Base-by-base conservation (phyloP, 2,797 vertebrate species). In the Aulostomus chinensis region DNA sequence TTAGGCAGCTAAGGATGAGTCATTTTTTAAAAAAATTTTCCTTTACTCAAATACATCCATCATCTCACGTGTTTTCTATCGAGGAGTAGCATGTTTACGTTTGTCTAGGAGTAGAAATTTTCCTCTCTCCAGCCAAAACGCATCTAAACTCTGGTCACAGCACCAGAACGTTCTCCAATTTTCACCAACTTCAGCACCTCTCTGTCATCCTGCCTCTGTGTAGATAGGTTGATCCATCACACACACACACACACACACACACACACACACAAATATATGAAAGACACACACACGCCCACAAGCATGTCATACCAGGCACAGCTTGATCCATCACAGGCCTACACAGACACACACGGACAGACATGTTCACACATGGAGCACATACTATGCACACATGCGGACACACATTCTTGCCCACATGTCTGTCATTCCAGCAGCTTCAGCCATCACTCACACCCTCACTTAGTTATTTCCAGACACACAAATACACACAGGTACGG, bases 151-250 rank as follows among this genome's bases (percentile, higher is more conserved):
- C 59, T 13, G 60, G 63, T 78, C 68, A 81, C 74, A 77, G 55
- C 65, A 25, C 11, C 50, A 64, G 53, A 74, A 68, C 54, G 52
- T 60, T 73, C 59, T 40, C 45, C 68, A 57, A 76, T 78, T 81
- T 73, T 72, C 68, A 64, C 65, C 43, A 7, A 60, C 62, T 59
- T 38, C 66, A 52, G 65, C 70, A 66, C 49, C 77, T 51, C 74
- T 80, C 63, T 68, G 77, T 79, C 80, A 79, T 70, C 61, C 73
- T 72, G 83, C 73, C 66, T 68, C 57, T 45, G 68, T 49, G 55
- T 31, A 64, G 78, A 81, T 61, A 74, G 80, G 73, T 81, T 78
- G 76, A 83, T 83, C 71, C 78, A 73, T 85, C 80, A 81, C 55
- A 28, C 48, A 34, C 65, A 25, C 58, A 39, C 53, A 48, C 40